Evolutionary conservation across 2,888 invertebrate species (phyloP).

Genomic region (Tricholauxania praeusta): DNA sequence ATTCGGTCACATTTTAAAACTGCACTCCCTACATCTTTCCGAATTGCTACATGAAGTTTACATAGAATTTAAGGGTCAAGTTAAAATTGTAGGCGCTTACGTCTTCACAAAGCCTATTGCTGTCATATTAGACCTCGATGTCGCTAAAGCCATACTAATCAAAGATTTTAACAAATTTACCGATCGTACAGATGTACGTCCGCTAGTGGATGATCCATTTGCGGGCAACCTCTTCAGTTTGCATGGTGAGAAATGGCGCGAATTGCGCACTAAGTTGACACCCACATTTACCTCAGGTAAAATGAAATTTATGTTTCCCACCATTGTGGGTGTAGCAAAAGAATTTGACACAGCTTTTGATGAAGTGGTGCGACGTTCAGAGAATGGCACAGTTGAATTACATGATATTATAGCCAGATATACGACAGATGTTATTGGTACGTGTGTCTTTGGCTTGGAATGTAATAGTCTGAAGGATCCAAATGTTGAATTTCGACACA

Average conservation of each 20-base stretch:
- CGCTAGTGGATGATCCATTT: constrained; percentile 60
- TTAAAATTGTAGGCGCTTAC: constrained; percentile 54
- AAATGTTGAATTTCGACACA: constrained; percentile 60
- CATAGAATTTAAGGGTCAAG: constrained; percentile 51
- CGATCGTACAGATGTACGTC: constrained; percentile 55
- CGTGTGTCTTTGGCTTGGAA: constrained; percentile 68
- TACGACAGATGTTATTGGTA: constrained; percentile 70
- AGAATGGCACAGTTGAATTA: constrained; percentile 59
- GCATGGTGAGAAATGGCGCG: constrained; percentile 67
- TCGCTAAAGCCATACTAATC: constrained; percentile 61
- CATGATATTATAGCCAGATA: constrained; percentile 67
- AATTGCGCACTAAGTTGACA: constrained; percentile 66
- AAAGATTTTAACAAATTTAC: constrained; percentile 65
- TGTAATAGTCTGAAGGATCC: constrained; percentile 66
- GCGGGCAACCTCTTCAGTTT: constrained; percentile 59
- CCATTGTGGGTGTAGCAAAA: constrained; percentile 58
- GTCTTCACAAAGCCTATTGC: constrained; percentile 53
- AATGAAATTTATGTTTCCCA: constrained; percentile 69
- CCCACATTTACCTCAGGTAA: constrained; percentile 70
- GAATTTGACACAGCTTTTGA: constrained; percentile 47
- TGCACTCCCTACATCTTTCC: constrained; percentile 47
- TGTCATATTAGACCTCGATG: constrained; percentile 57
- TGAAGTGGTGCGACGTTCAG: constrained; percentile 21
- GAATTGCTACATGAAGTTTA: constrained; percentile 55
- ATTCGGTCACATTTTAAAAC: constrained; percentile 53